phyloP scores from a whole-genome alignment of 64 coral and sea anemone genomes.

The Dendronephthya gigantea region DNA sequence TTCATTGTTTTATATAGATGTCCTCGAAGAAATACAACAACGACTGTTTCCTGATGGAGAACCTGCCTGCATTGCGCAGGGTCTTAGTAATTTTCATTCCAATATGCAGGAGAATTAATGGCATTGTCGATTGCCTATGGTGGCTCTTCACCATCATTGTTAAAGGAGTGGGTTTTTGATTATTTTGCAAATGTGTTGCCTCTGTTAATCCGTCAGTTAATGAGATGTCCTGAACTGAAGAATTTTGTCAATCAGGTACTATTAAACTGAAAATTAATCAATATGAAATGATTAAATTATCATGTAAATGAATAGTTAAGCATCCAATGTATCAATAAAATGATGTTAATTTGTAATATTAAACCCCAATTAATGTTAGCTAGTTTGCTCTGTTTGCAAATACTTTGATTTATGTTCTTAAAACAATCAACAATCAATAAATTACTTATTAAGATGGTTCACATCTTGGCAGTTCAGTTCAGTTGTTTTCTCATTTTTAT shows the following conservation, averaged over 20 bases:
- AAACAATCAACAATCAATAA: neutral
- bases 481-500: neutral
- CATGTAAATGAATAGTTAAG: neutral
- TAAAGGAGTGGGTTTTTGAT: constrained; percentile 8
- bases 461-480: neutral
- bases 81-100: constrained; percentile 10
- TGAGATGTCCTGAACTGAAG: neutral
- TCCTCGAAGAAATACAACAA: constrained; percentile 3
- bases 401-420: neutral
- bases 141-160: neutral
- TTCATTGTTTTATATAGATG: neutral
- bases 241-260: neutral
- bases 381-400: neutral
- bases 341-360: neutral
- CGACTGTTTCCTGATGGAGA: constrained; percentile 15
- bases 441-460: neutral
- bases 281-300: neutral
- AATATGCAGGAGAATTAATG: constrained; percentile 12
- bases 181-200: neutral
- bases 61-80: constrained; percentile 3
- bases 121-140: neutral
- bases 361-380: neutral
- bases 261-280: no score
- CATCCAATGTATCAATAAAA: neutral
- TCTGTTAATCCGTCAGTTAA: neutral